These are phyloP conservation scores for Premnoplex brunnescens DNA, from an alignment of 2,797 vertebrate species.

Conservation along the genomic window DNA sequence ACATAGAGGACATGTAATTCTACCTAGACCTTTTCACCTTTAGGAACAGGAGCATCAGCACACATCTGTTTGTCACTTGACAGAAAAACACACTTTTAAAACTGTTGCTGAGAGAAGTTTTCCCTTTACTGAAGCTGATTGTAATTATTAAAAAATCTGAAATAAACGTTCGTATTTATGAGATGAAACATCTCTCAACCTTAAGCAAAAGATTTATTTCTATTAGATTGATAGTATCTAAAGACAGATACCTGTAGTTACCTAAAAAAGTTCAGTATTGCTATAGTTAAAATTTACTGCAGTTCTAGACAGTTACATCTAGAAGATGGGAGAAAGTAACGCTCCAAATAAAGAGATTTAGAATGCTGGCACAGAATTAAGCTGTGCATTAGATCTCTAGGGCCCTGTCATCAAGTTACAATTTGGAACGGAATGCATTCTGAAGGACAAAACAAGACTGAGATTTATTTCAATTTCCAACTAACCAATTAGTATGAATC, in stretches of 20 bases:
- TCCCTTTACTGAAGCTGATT: background rate
- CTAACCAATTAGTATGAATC: slow-evolving; percentile 96
- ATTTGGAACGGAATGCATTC: background rate
- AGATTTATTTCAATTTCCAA: slow-evolving; percentile 20
- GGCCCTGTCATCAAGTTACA: background rate
- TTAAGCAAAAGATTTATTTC: background rate
- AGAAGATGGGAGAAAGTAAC: background rate
- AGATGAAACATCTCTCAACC: background rate
- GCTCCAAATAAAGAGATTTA: background rate
- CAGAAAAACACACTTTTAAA: background rate
- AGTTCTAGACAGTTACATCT: background rate
- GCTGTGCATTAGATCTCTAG: background rate
- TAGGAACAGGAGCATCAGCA: background rate
- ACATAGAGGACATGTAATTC: background rate
- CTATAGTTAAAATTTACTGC: background rate
- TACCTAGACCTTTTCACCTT: background rate
- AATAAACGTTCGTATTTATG: background rate
- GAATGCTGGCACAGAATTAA: background rate
- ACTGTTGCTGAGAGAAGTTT: background rate
- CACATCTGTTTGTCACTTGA: background rate
- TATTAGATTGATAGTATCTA: background rate
- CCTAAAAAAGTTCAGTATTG: background rate
- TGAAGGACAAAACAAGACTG: background rate
- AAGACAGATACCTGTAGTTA: background rate
- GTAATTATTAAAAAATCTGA: background rate